phyloP scores from a whole-genome alignment of 2,113 vertebrate genomes.

The Ptychochromis oligacanthus region DNA sequence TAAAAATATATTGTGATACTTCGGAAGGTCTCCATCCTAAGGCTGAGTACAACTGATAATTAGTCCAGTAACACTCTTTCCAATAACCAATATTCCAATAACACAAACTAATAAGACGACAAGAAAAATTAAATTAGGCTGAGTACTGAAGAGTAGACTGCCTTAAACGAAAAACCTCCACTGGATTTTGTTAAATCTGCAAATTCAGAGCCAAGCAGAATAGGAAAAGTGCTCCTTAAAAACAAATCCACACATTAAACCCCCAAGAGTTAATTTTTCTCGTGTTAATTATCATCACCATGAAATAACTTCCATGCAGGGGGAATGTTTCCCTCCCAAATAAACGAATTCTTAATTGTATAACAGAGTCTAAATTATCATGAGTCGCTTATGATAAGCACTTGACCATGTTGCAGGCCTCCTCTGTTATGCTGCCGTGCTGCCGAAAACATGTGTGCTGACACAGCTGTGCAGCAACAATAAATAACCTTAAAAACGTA shows the following conservation, averaged over 20 bases:
- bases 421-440: neutral
- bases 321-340: neutral
- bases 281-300: neutral
- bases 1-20: neutral
- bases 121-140: neutral
- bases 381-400: neutral
- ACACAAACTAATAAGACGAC: neutral
- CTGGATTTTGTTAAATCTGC: neutral
- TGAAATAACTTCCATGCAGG: neutral
- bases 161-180: neutral
- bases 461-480: constrained; percentile 8
- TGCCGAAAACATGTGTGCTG: neutral
- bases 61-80: neutral
- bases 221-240: neutral
- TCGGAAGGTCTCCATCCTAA: neutral
- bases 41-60: neutral
- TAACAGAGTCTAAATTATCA: neutral
- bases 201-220: neutral
- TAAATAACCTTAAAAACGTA: constrained; percentile 6
- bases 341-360: neutral
- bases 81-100: neutral
- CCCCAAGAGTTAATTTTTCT: rapidly evolving
- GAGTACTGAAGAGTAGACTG: too few relatives aligned
- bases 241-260: neutral
- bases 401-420: neutral